A percentile compares a stretch with the other conserved stretches of the same genome.
phyloP scores from a whole-genome alignment of 2,113 vertebrate genomes.

The Regulus satrapa region DNA sequence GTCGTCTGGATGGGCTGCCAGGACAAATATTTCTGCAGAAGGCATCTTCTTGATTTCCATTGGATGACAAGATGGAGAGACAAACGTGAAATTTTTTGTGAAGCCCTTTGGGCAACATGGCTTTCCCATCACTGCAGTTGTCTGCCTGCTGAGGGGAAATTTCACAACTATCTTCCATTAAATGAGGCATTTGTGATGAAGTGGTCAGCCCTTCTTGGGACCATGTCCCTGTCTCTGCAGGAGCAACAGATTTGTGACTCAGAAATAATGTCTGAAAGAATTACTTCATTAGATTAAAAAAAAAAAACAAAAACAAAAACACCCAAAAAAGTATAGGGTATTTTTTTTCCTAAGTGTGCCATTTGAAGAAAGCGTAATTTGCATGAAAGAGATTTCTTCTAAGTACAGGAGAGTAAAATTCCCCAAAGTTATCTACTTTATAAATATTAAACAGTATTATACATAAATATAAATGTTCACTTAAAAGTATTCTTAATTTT shows the following conservation, averaged over 20 bases:
- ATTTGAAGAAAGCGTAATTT: background rate
- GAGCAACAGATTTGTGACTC: background rate
- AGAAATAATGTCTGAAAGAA: background rate
- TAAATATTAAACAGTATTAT: background rate
- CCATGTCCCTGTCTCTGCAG: fast-evolving
- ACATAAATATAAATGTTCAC: background rate
- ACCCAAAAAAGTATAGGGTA: no score
- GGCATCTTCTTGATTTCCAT: background rate
- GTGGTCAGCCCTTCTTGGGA: background rate
- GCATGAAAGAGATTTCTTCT: background rate
- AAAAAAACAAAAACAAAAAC: no score
- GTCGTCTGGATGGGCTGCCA: background rate
- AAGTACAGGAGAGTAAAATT: background rate
- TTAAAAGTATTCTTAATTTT: background rate
- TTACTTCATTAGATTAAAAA: background rate
- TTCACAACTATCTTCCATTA: background rate
- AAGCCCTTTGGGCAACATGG: background rate
- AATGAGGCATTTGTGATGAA: background rate
- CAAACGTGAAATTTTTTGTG: fast-evolving
- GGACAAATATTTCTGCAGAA: background rate
- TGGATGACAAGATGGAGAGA: fast-evolving
- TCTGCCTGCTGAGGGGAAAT: background rate
- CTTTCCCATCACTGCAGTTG: background rate
- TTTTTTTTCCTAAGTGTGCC: background rate
- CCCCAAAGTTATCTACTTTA: background rate